These are phyloP conservation scores for Lamellibrachia satsuma DNA, from an alignment of 2,888 invertebrate species.

Conservation along the genomic window DNA sequence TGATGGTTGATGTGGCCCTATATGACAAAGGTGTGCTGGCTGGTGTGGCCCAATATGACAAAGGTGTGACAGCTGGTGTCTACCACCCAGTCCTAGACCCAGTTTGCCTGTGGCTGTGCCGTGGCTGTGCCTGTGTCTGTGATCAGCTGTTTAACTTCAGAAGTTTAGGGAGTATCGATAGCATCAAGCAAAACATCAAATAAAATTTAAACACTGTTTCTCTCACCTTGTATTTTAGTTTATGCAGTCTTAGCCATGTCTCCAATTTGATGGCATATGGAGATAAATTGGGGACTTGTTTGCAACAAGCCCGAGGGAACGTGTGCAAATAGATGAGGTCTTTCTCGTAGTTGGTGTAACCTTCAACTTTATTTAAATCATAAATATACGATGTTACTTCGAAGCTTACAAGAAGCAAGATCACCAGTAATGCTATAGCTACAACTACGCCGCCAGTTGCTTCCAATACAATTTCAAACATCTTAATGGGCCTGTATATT, in stretches of 20 bases:
- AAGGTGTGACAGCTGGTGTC: too few relatives aligned
- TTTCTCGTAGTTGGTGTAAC: not conserved
- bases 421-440: not conserved
- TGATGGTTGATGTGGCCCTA: too few relatives aligned
- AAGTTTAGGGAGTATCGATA: too few relatives aligned
- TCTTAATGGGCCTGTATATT: not conserved
- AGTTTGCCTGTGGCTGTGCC: too few relatives aligned
- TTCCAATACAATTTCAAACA: constrained; percentile 17
- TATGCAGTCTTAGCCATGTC: not conserved
- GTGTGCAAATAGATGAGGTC: not conserved
- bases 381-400: not conserved
- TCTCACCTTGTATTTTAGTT: not conserved
- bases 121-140: too few relatives aligned
- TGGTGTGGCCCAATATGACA: too few relatives aligned
- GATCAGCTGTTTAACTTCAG: too few relatives aligned
- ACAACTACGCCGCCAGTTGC: not conserved
- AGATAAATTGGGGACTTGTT: not conserved
- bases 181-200: too few relatives aligned
- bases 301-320: not conserved
- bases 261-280: not conserved
- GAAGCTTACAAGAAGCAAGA: not conserved
- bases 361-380: not conserved
- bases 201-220: not conserved
- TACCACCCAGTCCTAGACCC: too few relatives aligned
- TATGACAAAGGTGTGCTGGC: too few relatives aligned